Evolutionary conservation across 2,888 invertebrate genomes (phyloP).

Genomic region (Ypsolopha scabrella): DNA sequence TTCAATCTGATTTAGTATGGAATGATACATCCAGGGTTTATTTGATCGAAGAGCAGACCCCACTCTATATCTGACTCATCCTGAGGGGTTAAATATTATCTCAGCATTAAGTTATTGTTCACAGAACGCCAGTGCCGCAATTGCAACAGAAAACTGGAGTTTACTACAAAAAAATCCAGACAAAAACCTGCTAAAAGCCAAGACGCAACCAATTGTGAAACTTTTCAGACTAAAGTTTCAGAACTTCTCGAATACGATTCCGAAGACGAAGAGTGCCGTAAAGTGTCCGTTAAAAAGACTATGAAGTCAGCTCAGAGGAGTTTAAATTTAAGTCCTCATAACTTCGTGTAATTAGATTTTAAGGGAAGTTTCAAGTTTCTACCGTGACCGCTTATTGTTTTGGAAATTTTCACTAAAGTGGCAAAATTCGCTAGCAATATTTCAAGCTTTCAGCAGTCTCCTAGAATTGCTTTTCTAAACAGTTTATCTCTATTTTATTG

Average conservation of each 20-base stretch:
- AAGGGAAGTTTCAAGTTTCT: background rate
- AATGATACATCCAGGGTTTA: no score
- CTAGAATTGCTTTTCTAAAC: no score
- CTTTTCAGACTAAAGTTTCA: background rate
- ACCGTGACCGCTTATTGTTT: background rate
- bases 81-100: no score
- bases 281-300: slow-evolving; percentile 1
- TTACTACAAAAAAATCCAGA: slow-evolving; percentile 1
- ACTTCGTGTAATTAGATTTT: background rate
- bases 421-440: no score
- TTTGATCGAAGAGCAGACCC: no score
- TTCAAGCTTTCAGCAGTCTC: no score
- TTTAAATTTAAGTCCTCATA: background rate
- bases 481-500: no score
- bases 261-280: background rate
- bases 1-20: no score
- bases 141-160: slow-evolving; percentile 1
- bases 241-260: background rate
- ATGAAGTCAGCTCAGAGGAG: background rate
- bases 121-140: no score
- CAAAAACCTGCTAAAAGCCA: background rate
- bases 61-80: no score
- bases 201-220: background rate
- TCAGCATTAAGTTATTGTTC: no score
- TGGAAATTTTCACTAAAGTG: no score